Evolutionary conservation across 2,113 vertebrate species (phyloP), one percentile per base, ranked within the genome.

Genomic region (Hiodon alosoides): DNA sequence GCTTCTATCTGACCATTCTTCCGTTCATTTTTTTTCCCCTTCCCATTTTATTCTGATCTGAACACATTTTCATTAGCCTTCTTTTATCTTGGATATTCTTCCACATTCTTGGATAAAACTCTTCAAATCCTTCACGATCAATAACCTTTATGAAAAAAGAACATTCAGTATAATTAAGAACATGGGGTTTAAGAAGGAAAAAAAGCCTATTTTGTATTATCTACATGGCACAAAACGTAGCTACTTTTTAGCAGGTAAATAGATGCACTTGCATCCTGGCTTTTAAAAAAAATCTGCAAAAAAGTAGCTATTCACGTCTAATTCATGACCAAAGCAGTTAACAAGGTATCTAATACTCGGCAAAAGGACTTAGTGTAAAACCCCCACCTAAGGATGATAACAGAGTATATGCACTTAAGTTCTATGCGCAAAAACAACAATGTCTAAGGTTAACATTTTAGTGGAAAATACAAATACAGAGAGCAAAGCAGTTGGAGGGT

Each of bases 61-160:
- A 94, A 95, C 91, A 92, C 93, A 86, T 95, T 94, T 92, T 94
- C 95, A 97, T 95, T 93, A 96, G 95, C 94, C 96, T 97, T 96
- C 95, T 93, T 94, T 96, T 95, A 97, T 97, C 95, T 97, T 96
- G 94, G 93, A 94, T 91, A 91, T 95, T 96, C 95, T 97, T 96
- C 95, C 94, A 94, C 92, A 95, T 95, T 96, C 95, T 96, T 96
- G 95, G 93, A 95, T 94, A 95, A 94, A 96, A 97, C 94, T 97
- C 95, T 97, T 97, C 95, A 93, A 95, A 95, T 94, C 95, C 95
- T 96, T 96, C 95, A 94, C 94, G 94, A 94, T 93, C 93, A 97
- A 95, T 96, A 95, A 96, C 95, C 95, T 97, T 97, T 95, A 95
- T 95, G 93, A 94, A 97, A 97, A 96, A 96, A 98, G 93, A 97